Percentiles rank a stretch among this genome's conserved stretches.
These are phyloP conservation scores for Semibalanus balanoides DNA, from an alignment of 1,140 invertebrate genomes.

Conservation along the genomic window DNA sequence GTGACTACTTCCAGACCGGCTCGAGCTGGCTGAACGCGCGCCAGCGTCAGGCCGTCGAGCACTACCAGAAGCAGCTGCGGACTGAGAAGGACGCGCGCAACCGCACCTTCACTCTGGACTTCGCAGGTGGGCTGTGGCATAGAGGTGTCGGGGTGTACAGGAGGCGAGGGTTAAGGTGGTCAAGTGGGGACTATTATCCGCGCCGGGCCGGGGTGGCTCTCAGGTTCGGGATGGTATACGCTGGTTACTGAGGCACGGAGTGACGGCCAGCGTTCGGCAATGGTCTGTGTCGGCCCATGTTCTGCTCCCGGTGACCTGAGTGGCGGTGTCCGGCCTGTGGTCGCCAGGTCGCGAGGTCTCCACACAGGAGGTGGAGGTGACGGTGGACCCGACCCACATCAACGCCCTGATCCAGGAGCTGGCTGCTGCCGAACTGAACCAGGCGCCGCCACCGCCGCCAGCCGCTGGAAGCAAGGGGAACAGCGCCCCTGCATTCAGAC, in stretches of 20 bases:
- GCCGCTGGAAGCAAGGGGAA: no score
- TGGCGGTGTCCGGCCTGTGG: slow-evolving; percentile 18
- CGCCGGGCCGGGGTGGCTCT: no score
- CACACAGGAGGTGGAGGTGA: slow-evolving; percentile 30
- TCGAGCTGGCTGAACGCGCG: slow-evolving; percentile 57
- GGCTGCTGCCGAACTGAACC: slow-evolving; percentile 15
- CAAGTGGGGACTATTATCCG: no score
- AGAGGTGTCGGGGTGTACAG: no score
- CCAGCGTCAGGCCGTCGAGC: slow-evolving; percentile 20
- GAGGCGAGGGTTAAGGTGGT: no score
- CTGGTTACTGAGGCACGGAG: no score
- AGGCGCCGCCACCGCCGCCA: not conserved
- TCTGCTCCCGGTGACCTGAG: no score
- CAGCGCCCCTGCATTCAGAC: not conserved
- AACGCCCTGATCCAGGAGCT: slow-evolving; percentile 18
- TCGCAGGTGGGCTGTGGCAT: slow-evolving; percentile 48
- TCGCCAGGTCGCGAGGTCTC: slow-evolving; percentile 28
- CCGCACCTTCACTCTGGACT: slow-evolving; percentile 60
- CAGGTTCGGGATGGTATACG: no score
- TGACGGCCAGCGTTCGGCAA: no score
- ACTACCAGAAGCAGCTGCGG: slow-evolving; percentile 46
- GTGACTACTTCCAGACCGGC: slow-evolving; percentile 75
- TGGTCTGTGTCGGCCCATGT: no score
- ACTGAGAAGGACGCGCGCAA: slow-evolving; percentile 44
- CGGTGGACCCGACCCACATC: slow-evolving; percentile 25